Conservation (phyloP, 2,113 vertebrate species). For the Phalacrocorax carbo region DNA sequence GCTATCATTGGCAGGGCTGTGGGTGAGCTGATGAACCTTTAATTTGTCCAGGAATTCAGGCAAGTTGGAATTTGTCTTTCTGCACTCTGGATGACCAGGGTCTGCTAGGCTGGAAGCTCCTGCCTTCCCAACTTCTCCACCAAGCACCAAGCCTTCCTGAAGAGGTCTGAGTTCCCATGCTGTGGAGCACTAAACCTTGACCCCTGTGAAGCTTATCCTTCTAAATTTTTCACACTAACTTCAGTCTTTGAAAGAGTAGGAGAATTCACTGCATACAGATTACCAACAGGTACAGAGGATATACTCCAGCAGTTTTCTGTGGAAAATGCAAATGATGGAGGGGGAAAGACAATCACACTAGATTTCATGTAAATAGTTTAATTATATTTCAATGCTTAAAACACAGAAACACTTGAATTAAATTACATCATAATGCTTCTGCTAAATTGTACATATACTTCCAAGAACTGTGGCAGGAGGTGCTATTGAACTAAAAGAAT, state of each 20-base stretch:
- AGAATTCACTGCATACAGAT: neutral
- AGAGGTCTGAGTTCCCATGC: neutral
- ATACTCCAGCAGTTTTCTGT: neutral
- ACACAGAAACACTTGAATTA: constrained; percentile 62
- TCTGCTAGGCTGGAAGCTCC: neutral
- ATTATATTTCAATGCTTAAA: constrained; percentile 56
- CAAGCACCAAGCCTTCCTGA: neutral
- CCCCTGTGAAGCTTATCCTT: neutral
- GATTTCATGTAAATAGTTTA: constrained; percentile 66
- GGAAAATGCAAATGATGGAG: neutral
- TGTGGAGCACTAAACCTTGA: neutral
- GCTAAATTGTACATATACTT: constrained; percentile 21
- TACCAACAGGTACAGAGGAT: neutral
- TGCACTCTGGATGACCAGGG: neutral
- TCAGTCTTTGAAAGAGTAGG: neutral
- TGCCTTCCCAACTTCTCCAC: neutral
- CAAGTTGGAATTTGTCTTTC: neutral
- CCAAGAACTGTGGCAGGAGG: constrained; percentile 20
- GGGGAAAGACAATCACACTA: neutral
- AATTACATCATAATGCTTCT: constrained; percentile 59
- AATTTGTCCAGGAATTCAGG: neutral
- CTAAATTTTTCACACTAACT: neutral
- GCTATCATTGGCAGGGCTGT: neutral
- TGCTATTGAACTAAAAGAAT: constrained; percentile 15
- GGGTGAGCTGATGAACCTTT: neutral